Evolutionary conservation across 2,888 invertebrate genomes (phyloP), one percentile per base, ranked within the genome.

Genomic region (Schrankia costaestrigalis): DNA sequence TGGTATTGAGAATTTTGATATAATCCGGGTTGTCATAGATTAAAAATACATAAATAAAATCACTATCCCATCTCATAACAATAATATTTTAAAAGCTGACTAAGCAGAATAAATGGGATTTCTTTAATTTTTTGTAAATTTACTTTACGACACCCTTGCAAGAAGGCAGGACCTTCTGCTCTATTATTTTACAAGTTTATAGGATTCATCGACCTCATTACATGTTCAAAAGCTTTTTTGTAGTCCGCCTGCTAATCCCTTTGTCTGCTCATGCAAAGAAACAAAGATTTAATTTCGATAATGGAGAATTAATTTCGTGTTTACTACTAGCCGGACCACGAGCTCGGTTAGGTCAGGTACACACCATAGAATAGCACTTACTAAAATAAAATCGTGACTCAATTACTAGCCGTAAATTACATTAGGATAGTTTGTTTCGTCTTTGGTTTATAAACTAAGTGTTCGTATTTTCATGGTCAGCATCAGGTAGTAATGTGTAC

Each of bases 271-370:
- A 45, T 45, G 39, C 31, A 43, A 48, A 43, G 40, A 46, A 53
- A 49, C 31, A 34, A 41, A 61, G 62, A 63, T 63, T 61, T 60
- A 56, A 64, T 66, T 61, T 58, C 50, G 57, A 66, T 66, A 66
- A 60, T 58, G 50, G 41, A 49, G 45, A 44, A 58, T 51, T 58
- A 56, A 62, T 63, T 48, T 55, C 30, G 41, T 47, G 55, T 45
- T 44, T 45, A 41, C 31, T 47, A 41, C 37, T 33, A 32, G 46
- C 30, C 42, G 35, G 17, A 43, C 41, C 54, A 51, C 56, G 56
- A 52, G 42, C 31, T 52, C 32, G 35, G 28, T 41, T 41, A 52
- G 41, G 58, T 27, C 31, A 28, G 26, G 37, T 15, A 41, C 41
- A 54, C 45, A 54, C 43, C 41, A 30, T 28, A 23, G 36, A 35